Evolutionary conservation across 2,113 vertebrate species (phyloP), one percentile per base, ranked within the genome.

Genomic region (Lycocorax pyrrhopterus): DNA sequence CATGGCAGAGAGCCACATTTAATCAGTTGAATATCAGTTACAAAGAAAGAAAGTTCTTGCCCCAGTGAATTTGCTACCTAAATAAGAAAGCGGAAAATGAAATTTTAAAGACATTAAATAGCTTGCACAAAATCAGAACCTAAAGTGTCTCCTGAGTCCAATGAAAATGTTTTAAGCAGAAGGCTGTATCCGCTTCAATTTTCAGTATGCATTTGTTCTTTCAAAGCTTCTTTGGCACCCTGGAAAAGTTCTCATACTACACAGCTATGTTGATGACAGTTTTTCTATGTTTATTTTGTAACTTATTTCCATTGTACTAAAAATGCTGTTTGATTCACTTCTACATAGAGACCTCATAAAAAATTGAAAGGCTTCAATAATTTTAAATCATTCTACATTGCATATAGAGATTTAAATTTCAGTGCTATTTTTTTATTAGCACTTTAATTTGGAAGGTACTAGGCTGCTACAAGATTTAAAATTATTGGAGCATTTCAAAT

Each of bases 401-500:
- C 92, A 97, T 93, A 95, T 77, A 74, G 94, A 97, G 92, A 97
- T 96, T 97, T 97, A 97, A 97, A 97, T 97, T 98, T 97, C 94
- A 95, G 76, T 86, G 75, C 27, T 97, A 96, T 96, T 98, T 98
- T 98, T 97, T 98, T 97, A 98, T 98, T 98, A 97, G 64, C 79
- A 96, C 84, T 98, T 97, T 97, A 97, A 97, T 98, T 98, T 97
- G 91, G 95, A 97, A 96, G 92, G 43, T 96, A 95, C 90, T 67
- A 95, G 93, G 68, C 95, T 98, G 96, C 94, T 96, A 97, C 93
- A 98, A 97, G 97, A 98, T 97, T 98, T 97, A 97, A 98, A 98
- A 98, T 98, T 98, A 98, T 97, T 97, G 95, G 84, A 98, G 90
- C 96, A 97, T 97, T 98, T 98, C 97, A 97, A 98, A 97, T 96